Evolutionary conservation across 2,113 vertebrate species (phyloP).

Genomic region (Rissa tridactyla): DNA sequence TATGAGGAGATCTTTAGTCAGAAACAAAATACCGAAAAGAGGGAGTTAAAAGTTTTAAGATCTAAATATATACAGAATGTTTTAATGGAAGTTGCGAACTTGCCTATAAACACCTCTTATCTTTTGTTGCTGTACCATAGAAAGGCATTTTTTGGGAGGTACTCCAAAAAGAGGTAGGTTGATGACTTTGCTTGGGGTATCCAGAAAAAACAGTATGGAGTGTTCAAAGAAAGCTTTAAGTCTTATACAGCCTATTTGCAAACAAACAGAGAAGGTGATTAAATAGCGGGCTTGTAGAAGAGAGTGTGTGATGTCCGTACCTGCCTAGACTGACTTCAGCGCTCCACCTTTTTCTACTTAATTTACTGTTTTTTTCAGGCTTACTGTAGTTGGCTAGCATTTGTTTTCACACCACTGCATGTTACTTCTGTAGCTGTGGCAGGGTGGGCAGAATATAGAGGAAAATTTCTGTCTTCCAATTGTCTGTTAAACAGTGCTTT

Average conservation of each 20-base stretch:
- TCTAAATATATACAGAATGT: not conserved
- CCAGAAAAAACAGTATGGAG: not conserved
- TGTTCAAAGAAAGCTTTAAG: not conserved
- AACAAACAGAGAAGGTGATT: not conserved
- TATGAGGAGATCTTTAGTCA: not conserved
- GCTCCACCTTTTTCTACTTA: not conserved
- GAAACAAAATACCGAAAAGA: not conserved
- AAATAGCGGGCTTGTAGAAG: not conserved
- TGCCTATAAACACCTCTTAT: not conserved
- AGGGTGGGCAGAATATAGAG: not conserved
- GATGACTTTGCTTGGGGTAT: not conserved
- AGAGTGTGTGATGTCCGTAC: not conserved
- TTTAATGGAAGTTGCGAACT: not conserved
- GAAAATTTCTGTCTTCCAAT: not conserved
- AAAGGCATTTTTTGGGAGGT: not conserved
- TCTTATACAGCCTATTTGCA: not conserved
- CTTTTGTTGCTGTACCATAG: not conserved
- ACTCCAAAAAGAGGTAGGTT: not conserved
- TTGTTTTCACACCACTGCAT: not conserved
- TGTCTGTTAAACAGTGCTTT: not conserved
- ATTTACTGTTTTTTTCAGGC: not conserved
- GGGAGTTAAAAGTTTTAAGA: not conserved
- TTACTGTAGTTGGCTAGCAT: not conserved
- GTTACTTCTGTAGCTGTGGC: not conserved
- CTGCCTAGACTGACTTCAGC: not conserved